Evolutionary conservation across 1,140 invertebrate species (phyloP).

Genomic region (Spodoptera frugiperda): DNA sequence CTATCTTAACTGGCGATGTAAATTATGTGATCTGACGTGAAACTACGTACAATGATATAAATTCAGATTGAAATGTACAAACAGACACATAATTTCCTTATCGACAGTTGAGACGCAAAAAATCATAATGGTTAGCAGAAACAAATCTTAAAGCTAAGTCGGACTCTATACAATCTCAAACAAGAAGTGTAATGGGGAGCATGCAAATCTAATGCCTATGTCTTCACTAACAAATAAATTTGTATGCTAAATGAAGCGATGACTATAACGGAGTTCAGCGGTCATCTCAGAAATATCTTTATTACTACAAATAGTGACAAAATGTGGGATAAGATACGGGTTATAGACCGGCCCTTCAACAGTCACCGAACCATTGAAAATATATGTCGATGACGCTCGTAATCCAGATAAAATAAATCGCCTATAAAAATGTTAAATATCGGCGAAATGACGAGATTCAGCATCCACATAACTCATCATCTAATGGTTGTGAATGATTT

Average conservation of each 20-base stretch:
- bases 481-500: conserved; percentile 84
- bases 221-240: conserved; percentile 75
- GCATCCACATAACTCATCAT: conserved; percentile 82
- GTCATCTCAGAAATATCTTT: conserved; percentile 82
- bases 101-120: conserved; percentile 69
- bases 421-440: conserved; percentile 84
- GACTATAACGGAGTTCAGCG: conserved; percentile 79
- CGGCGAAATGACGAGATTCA: conserved; percentile 78
- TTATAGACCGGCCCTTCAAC: conserved; percentile 60
- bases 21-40: conserved; percentile 21
- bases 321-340: conserved; percentile 69
- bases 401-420: conserved; percentile 76
- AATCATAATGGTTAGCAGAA: conserved; percentile 77
- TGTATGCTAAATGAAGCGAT: conserved; percentile 82
- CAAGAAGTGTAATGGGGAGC: conserved; percentile 69
- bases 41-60: background rate
- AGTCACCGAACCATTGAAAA: conserved; percentile 69
- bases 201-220: conserved; percentile 83
- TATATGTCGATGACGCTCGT: conserved; percentile 76
- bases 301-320: conserved; percentile 73
- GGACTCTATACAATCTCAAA: conserved; percentile 60
- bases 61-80: conserved; percentile 15
- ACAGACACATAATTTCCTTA: conserved; percentile 58
- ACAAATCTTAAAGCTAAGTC: conserved; percentile 71
- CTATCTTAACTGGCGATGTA: conserved; percentile 54